These are phyloP conservation scores for Lycophotia porphyrea DNA, from an alignment of 2,888 invertebrate genomes.

Conservation along the genomic window DNA sequence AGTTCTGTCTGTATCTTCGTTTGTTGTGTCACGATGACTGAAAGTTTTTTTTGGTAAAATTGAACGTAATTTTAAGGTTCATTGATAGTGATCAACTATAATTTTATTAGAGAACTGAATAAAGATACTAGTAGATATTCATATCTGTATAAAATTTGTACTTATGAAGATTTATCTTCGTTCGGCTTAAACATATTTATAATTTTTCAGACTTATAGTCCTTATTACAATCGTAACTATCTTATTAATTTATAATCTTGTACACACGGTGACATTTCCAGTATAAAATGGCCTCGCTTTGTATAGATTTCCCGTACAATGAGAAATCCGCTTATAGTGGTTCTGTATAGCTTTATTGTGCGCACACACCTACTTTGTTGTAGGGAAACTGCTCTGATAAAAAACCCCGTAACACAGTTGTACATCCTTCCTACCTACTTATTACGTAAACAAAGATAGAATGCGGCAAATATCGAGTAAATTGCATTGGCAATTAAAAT, in stretches of 20 bases:
- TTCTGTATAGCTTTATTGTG: not conserved
- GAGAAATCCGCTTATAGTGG: not conserved
- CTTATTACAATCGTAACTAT: not conserved
- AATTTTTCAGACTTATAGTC: not conserved
- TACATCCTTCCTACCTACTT: not conserved
- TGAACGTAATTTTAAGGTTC: not conserved
- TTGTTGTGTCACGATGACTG: not conserved
- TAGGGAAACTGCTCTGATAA: not conserved
- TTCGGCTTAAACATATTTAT: not conserved
- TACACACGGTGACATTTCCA: not conserved
- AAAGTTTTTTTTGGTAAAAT: not conserved
- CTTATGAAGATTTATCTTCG: not conserved
- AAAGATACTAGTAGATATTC: not conserved
- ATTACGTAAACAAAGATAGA: slow-evolving; percentile 21
- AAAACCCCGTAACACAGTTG: not conserved
- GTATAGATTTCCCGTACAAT: not conserved
- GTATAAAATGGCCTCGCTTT: no score
- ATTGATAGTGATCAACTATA: not conserved
- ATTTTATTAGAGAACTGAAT: not conserved
- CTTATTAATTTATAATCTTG: not conserved
- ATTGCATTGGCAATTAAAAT: slow-evolving; percentile 58
- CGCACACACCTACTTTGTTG: not conserved
- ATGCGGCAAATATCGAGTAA: slow-evolving; percentile 20
- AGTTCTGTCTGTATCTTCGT: not conserved
- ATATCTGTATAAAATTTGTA: not conserved